Percentiles rank a stretch among this genome's conserved stretches.
Evolutionary conservation across 1,140 invertebrate genomes (phyloP).

Genomic region (Trissolcus basalis): DNA sequence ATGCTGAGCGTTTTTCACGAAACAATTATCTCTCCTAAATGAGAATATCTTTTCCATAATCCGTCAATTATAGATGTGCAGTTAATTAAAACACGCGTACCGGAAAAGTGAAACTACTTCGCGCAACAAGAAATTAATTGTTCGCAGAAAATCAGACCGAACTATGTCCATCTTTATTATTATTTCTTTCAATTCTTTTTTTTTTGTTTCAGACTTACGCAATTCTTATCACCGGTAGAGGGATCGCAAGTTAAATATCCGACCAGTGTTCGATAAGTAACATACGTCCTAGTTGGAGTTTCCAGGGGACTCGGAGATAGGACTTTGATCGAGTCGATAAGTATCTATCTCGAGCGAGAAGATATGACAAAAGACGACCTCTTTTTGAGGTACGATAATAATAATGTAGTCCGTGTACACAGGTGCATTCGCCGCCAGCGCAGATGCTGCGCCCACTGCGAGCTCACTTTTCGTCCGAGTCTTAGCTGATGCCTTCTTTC

Average conservation of each 20-base stretch:
- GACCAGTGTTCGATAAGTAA: constrained; percentile 3
- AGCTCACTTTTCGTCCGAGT: not conserved
- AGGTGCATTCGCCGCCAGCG: constrained; percentile 63
- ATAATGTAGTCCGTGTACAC: constrained; percentile 69
- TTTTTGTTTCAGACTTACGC: not conserved
- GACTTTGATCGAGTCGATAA: constrained; percentile 39
- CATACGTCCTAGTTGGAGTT: constrained; percentile 3
- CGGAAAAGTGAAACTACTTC: no score
- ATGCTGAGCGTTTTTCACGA: constrained; percentile 37
- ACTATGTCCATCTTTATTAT: no score
- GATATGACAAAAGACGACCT: constrained; percentile 66
- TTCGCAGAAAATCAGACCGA: no score
- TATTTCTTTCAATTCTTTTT: not conserved
- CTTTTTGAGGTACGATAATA: constrained; percentile 60
- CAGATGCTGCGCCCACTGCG: constrained; percentile 69
- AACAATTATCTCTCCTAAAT: constrained; percentile 46
- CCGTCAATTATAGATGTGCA: constrained; percentile 27
- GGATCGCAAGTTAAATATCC: constrained; percentile 12
- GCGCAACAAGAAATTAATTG: no score
- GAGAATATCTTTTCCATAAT: constrained; percentile 43
- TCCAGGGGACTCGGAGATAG: not conserved
- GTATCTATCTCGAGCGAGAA: constrained; percentile 46
- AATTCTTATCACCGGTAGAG: not conserved
- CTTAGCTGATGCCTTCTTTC: no score
- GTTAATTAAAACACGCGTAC: constrained; percentile 22